Conservation (phyloP, 53 echinoderm and acorn worm species). For the Arbacia lixula region DNA sequence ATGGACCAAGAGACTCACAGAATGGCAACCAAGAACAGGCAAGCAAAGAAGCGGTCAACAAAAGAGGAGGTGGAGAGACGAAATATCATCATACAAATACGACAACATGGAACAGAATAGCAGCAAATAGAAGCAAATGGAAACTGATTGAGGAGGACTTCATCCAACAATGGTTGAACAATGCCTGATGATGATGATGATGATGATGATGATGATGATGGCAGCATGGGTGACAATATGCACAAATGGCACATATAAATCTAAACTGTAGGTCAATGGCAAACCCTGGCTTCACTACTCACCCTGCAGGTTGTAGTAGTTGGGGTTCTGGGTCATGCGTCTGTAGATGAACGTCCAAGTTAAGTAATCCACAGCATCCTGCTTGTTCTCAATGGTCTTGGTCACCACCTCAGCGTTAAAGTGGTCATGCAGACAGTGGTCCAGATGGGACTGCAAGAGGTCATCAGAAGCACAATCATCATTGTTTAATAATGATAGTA, state of each 20-base stretch:
- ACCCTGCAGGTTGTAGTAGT: conserved; percentile 99
- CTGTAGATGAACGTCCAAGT: conserved; percentile 99
- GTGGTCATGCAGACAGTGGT: conserved; percentile 97
- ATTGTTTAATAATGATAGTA: too few species aligned
- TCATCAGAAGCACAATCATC: neutral
- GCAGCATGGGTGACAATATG: neutral
- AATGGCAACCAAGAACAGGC: too few species aligned
- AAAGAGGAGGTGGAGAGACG: too few species aligned
- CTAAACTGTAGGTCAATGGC: neutral
- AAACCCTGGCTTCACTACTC: neutral
- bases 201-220: neutral
- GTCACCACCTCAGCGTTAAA: conserved; percentile 99
- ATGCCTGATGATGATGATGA: neutral
- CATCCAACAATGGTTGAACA: neutral
- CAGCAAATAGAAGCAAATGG: neutral
- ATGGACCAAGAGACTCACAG: too few species aligned
- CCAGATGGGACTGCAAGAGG: conserved; percentile 83
- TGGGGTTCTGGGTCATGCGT: conserved; percentile 99
- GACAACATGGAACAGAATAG: neutral
- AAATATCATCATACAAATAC: too few species aligned
- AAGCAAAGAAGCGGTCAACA: too few species aligned
- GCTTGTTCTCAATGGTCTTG: conserved; percentile 99
- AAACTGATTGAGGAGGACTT: too few species aligned
- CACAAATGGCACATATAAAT: neutral
- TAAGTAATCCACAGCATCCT: conserved; percentile 98